A percentile compares a stretch with the other conserved stretches of the same genome.
Conservation (phyloP, 2,888 invertebrate species). For the Pyrochroa serraticornis region DNA sequence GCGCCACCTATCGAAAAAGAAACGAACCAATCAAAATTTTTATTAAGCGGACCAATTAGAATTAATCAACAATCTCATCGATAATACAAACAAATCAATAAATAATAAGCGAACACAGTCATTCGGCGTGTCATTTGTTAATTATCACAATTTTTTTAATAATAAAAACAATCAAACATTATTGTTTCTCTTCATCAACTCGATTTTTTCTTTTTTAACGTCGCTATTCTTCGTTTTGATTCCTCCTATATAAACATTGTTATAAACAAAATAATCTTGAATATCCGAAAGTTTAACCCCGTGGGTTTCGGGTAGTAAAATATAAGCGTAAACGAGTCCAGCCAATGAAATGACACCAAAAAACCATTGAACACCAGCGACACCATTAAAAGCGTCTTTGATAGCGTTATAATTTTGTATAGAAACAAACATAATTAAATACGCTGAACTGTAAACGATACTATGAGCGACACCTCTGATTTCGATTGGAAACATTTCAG, state of each 20-base stretch:
- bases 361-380: constrained; percentile 63
- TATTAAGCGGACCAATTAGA: too few relatives aligned
- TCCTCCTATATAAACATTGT: constrained; percentile 48
- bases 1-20: too few relatives aligned
- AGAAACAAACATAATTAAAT: constrained; percentile 64
- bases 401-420: constrained; percentile 61
- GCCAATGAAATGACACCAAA: constrained; percentile 60
- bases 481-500: constrained; percentile 66
- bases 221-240: constrained; percentile 12
- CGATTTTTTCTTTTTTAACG: constrained; percentile 9
- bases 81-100: too few relatives aligned
- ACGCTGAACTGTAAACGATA: constrained; percentile 62
- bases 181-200: constrained; percentile 6
- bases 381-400: constrained; percentile 54
- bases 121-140: too few relatives aligned
- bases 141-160: too few relatives aligned
- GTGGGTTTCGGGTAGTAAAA: constrained; percentile 55
- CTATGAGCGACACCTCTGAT: constrained; percentile 66
- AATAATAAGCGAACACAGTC: too few relatives aligned
- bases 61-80: too few relatives aligned
- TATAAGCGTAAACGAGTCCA: constrained; percentile 55
- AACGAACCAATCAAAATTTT: too few relatives aligned
- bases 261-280: constrained; percentile 58
- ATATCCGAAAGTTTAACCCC: constrained; percentile 44
- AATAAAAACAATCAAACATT: too few relatives aligned